Base-by-base conservation (phyloP, 1,140 invertebrate species). In the Lordiphosa mommai region DNA sequence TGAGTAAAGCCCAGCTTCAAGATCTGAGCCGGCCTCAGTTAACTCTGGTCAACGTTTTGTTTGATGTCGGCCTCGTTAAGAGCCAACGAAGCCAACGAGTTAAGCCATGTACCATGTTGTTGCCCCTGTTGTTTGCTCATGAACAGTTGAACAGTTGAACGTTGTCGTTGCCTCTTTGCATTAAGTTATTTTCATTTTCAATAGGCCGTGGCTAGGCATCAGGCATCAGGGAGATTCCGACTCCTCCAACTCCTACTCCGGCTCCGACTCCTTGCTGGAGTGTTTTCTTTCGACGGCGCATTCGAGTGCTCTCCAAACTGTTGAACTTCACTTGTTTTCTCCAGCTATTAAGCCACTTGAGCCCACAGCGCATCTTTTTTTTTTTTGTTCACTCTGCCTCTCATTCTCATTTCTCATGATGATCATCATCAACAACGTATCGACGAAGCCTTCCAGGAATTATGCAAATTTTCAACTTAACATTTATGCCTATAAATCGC, bases 131-230 rank as follows among this genome's bases (percentile, higher is more conserved):
- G 74, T 80, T 82, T 80, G 70, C 76, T 82, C 66, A 80, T 82
- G 70, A 82, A 74, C 76, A 82, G 69, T 80, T 73, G 69, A 80
- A 64, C 59, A 82, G 69, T 80, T 74, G 69, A 80, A 65, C 59
- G 64, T 65, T 66, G 65, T 60, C 36, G 60, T 41, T 63, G 51
- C 56, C 53, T 68, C 47, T 84, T 82, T 84, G 77, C 77, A 82
- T 82, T 82, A 82, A 82, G 77, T 82, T 82, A 82, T 82, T 82
- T 82, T 82, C 77, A 76, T 82, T 82, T 82, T 82, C 76, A 82
- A 82, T 82, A 82, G 76, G 76, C 76, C 77, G 63, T 82, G 71
- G 55, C 74, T 72, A 72, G 59, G 61, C 33, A 48, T 29, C 48
- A 38, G 20, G 16, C 29, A 29, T 32, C 46, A 48, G 8, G 51